Evolutionary conservation across 2,113 vertebrate genomes (phyloP).

Genomic region (Craseonycteris thonglongyai): DNA sequence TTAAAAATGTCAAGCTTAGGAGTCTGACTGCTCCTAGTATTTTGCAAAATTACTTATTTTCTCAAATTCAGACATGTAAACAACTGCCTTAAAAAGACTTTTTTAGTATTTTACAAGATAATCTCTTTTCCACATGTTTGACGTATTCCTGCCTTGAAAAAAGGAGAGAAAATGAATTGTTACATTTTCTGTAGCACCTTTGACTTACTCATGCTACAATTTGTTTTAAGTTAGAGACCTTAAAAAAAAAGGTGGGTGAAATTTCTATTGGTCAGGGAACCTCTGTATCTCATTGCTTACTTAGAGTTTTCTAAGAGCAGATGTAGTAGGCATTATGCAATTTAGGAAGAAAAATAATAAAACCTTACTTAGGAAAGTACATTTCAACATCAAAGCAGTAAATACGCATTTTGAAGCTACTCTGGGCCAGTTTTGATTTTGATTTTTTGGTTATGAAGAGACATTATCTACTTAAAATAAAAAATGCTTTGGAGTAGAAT

Average conservation of each 20-base stretch:
- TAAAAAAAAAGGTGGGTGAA: background rate
- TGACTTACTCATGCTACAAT: background rate
- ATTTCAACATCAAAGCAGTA: background rate
- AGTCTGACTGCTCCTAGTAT: background rate
- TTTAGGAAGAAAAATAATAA: background rate
- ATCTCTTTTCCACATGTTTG: background rate
- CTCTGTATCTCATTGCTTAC: background rate
- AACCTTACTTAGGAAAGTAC: background rate
- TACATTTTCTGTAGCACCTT: background rate
- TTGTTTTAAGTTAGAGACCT: background rate
- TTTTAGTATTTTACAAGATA: background rate
- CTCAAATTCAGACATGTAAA: background rate
- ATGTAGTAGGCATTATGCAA: background rate
- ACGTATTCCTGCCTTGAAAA: background rate
- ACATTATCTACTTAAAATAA: background rate
- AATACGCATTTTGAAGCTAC: background rate
- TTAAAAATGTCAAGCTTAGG: background rate
- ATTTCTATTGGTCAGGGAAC: background rate
- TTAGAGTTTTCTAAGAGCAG: background rate
- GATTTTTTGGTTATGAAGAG: background rate
- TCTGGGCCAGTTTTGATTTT: background rate
- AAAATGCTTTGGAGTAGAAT: background rate
- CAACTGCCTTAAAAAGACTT: background rate
- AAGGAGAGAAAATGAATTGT: background rate
- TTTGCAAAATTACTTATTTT: conserved; percentile 15